Evolutionary conservation across 2,888 invertebrate genomes (phyloP).

Genomic region (Andrena marginata): DNA sequence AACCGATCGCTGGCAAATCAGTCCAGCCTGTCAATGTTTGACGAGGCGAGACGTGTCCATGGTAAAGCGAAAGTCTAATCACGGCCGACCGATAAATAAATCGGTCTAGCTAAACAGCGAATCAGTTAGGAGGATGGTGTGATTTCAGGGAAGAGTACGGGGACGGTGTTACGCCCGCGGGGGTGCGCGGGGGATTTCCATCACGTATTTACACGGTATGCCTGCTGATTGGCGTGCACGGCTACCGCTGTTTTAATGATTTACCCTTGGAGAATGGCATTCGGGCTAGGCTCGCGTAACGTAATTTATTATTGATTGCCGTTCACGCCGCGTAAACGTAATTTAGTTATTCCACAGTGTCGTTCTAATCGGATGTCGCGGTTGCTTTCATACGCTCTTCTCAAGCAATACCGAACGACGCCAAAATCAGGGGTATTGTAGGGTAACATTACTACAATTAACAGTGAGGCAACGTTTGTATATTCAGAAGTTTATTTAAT

Average conservation of each 20-base stretch:
- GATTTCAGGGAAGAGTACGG: constrained; percentile 57
- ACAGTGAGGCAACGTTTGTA: too few relatives aligned
- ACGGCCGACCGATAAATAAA: constrained; percentile 74
- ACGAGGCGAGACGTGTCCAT: constrained; percentile 57
- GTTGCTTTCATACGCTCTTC: neutral
- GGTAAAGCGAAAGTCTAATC: constrained; percentile 76
- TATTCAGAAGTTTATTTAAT: too few relatives aligned
- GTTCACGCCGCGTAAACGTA: constrained; percentile 57
- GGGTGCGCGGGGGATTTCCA: constrained; percentile 52
- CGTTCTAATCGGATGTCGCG: neutral
- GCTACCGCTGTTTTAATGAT: constrained; percentile 71
- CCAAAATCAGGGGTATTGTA: neutral
- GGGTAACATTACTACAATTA: neutral
- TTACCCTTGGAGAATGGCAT: constrained; percentile 70
- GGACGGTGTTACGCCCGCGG: constrained; percentile 16
- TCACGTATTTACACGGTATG: constrained; percentile 73
- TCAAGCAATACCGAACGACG: neutral
- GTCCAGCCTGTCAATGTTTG: constrained; percentile 61
- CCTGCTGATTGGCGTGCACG: constrained; percentile 69
- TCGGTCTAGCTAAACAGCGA: constrained; percentile 70
- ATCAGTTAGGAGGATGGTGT: constrained; percentile 57
- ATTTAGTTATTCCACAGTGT: constrained; percentile 31
- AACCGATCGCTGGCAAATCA: constrained; percentile 60
- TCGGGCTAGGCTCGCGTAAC: constrained; percentile 59
- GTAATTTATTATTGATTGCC: constrained; percentile 68